A percentile compares a stretch with the other conserved stretches of the same genome.
phyloP scores from a whole-genome alignment of 1,140 invertebrate species.

The Macrobrachium nipponense region DNA sequence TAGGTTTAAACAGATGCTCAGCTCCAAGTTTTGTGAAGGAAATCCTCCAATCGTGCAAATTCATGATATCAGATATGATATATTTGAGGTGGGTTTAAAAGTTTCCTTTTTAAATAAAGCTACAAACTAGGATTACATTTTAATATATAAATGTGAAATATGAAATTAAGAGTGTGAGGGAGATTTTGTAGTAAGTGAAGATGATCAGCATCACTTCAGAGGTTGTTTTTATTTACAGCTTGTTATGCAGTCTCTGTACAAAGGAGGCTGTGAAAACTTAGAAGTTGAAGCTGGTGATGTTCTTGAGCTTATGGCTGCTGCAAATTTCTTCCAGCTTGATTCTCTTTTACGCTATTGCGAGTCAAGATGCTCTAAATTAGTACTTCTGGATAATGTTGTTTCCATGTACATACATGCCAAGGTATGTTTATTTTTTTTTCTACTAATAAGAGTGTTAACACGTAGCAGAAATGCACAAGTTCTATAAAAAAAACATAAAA shows the following conservation, averaged over 20 bases:
- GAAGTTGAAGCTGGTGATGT: constrained; percentile 84
- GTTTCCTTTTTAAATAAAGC: not conserved
- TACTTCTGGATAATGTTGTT: constrained; percentile 89
- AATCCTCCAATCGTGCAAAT: constrained; percentile 88
- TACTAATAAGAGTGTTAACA: not conserved
- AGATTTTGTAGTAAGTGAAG: too few species aligned
- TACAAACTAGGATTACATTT: too few species aligned
- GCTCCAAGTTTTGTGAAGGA: constrained; percentile 80
- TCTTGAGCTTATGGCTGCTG: constrained; percentile 89
- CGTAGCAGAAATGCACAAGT: too few species aligned
- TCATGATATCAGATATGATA: constrained; percentile 91
- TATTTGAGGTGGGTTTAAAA: constrained; percentile 79
- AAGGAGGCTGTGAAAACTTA: constrained; percentile 80
- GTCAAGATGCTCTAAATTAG: constrained; percentile 83
- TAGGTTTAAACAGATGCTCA: constrained; percentile 87
- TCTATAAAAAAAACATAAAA: too few species aligned
- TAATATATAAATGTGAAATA: too few species aligned
- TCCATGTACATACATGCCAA: constrained; percentile 94
- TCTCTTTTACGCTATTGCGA: constrained; percentile 87
- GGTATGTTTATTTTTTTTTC: constrained; percentile 70
- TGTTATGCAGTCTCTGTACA: constrained; percentile 93
- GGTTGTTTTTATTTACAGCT: constrained; percentile 72
- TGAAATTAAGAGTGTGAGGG: too few species aligned
- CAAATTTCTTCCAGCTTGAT: constrained; percentile 91
- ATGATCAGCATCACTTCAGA: not conserved